Percentiles rank a stretch among this genome's conserved stretches.
These are phyloP conservation scores for Poeciliopsis presidionis DNA, from an alignment of 2,797 vertebrate species.

Conservation along the genomic window DNA sequence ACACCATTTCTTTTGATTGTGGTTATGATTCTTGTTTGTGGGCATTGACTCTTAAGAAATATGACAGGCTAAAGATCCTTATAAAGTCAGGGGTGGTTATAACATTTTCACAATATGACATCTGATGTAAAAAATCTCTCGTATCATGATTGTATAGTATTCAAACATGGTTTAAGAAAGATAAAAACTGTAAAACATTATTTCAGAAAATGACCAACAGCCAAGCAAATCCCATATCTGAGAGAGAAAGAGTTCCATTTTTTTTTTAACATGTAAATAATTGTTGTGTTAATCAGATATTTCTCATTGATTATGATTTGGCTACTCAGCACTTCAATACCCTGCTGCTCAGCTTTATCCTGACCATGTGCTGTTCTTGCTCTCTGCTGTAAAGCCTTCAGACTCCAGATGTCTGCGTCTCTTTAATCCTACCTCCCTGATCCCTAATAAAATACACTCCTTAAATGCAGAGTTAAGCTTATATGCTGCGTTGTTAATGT, in stretches of 20 bases:
- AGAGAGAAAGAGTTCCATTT: neutral
- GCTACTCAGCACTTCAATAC: neutral
- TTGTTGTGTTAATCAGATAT: neutral
- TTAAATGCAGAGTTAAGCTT: slow-evolving; percentile 1
- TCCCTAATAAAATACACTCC: slow-evolving; percentile 25
- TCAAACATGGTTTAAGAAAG: neutral
- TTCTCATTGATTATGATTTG: neutral
- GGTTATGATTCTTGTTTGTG: neutral
- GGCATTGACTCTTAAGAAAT: neutral
- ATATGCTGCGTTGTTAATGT: neutral
- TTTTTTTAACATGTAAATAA: neutral
- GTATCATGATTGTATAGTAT: neutral
- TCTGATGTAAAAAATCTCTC: neutral
- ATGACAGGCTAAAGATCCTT: neutral
- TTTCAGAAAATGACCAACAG: neutral
- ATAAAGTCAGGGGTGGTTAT: neutral
- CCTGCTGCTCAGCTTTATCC: neutral
- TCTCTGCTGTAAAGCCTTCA: slow-evolving; percentile 47
- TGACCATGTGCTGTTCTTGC: slow-evolving; percentile 39
- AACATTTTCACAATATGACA: neutral
- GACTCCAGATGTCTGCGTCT: slow-evolving; percentile 63
- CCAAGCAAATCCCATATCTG: neutral
- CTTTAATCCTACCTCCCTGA: slow-evolving; percentile 56
- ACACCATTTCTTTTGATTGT: neutral
- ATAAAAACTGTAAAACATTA: neutral